These are phyloP conservation scores for Ornithoptera alexandrae DNA, from an alignment of 2,888 invertebrate genomes.

Conservation along the genomic window DNA sequence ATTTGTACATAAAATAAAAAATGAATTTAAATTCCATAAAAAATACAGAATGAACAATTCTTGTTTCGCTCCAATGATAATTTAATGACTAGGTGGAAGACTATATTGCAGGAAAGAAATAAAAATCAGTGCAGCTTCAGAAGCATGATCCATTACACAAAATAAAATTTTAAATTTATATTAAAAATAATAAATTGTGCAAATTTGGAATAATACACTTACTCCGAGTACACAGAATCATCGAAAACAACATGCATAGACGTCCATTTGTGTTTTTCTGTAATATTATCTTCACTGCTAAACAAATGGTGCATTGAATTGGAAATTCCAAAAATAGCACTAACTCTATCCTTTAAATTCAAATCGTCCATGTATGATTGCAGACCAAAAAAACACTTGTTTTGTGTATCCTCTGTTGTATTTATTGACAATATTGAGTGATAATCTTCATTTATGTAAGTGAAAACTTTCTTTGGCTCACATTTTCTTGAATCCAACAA, in stretches of 20 bases:
- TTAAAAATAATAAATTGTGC: too few species aligned
- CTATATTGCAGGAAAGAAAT: too few species aligned
- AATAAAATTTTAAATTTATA: too few species aligned
- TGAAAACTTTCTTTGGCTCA: conserved; percentile 66
- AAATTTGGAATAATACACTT: conserved; percentile 38
- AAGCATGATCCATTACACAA: too few species aligned
- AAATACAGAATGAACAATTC: too few species aligned
- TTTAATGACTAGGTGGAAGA: too few species aligned
- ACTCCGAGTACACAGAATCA: conserved; percentile 67
- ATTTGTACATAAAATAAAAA: too few species aligned
- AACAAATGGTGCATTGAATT: conserved; percentile 56
- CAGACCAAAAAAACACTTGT: conserved; percentile 38
- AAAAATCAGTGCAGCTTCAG: too few species aligned
- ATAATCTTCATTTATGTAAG: conserved; percentile 81
- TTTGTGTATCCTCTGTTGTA: conserved; percentile 34
- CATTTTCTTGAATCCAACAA: conserved; percentile 52
- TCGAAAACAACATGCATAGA: conserved; percentile 69
- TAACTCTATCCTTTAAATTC: conserved; percentile 43
- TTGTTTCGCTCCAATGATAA: too few species aligned
- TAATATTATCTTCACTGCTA: conserved; percentile 53
- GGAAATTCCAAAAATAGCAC: conserved; percentile 41
- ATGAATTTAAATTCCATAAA: too few species aligned
- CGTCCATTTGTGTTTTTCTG: conserved; percentile 51
- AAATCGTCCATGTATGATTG: conserved; percentile 47
- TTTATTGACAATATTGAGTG: conserved; percentile 60